A percentile compares a stretch with the other conserved stretches of the same genome.
These are phyloP conservation scores for Cassiopea andromeda DNA, from an alignment of 30 jellyfish, hydroid and myxozoan species.

Conservation along the genomic window DNA sequence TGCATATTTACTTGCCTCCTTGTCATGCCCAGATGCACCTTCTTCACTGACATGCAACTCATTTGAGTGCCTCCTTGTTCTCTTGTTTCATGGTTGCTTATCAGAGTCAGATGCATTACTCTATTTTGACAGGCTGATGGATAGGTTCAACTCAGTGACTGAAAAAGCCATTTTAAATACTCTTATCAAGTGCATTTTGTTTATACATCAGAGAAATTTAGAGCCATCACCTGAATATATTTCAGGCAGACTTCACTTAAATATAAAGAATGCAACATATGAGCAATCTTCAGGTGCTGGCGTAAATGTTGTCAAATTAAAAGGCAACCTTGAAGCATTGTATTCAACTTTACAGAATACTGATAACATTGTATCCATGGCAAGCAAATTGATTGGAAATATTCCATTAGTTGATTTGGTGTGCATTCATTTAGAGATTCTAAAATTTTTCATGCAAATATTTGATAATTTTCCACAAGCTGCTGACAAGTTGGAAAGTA, in stretches of 20 bases:
- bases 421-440: background rate
- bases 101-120: constrained; percentile 13
- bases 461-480: constrained; percentile 15
- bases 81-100: constrained; percentile 5
- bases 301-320: background rate
- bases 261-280: background rate
- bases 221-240: constrained; percentile 32
- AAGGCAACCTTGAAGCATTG: constrained; percentile 32
- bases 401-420: background rate
- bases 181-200: constrained; percentile 17
- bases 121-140: background rate
- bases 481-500: background rate
- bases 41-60: background rate
- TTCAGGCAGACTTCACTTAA: background rate
- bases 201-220: constrained; percentile 18
- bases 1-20: constrained; percentile 17
- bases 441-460: constrained; percentile 10
- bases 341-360: constrained; percentile 3
- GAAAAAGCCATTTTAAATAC: background rate
- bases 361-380: background rate
- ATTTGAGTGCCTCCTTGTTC: constrained; percentile 24
- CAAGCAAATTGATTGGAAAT: constrained; percentile 10
- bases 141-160: background rate
- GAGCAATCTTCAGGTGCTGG: background rate
- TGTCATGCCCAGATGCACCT: constrained; percentile 16